Evolutionary conservation across 2,888 invertebrate genomes (phyloP).

Genomic region (Notodonta ziczac): DNA sequence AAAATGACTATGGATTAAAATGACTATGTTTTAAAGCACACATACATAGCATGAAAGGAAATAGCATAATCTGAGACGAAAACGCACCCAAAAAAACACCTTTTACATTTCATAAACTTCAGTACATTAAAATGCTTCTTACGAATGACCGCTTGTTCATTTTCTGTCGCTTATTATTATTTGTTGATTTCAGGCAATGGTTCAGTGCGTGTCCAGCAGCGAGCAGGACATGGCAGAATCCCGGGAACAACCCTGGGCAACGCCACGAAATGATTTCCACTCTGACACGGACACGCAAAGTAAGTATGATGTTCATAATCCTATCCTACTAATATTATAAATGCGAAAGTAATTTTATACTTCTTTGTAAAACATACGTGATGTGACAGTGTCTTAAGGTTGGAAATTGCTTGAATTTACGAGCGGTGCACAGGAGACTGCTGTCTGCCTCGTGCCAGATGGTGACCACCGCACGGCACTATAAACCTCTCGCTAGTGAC

Average conservation of each 20-base stretch:
- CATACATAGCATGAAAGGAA: too few species aligned
- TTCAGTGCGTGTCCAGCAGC: constrained; percentile 94
- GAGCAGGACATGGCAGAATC: constrained; percentile 88
- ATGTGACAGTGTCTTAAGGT: constrained; percentile 36
- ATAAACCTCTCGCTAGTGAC: constrained; percentile 25
- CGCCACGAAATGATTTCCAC: constrained; percentile 56
- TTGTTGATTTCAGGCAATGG: constrained; percentile 87
- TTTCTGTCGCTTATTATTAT: background rate
- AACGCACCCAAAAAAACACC: too few species aligned
- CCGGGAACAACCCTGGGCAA: constrained; percentile 66
- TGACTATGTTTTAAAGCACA: too few species aligned
- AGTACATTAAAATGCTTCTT: too few species aligned
- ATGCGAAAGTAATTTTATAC: too few species aligned
- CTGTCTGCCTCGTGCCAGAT: constrained; percentile 40
- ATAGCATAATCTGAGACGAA: too few species aligned
- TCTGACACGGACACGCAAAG: constrained; percentile 68
- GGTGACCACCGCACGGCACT: constrained; percentile 43
- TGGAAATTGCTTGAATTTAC: constrained; percentile 61
- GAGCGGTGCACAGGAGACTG: constrained; percentile 52
- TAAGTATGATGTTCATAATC: constrained; percentile 34
- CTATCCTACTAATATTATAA: too few species aligned
- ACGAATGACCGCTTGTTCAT: too few species aligned
- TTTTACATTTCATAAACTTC: too few species aligned
- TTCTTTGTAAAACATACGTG: constrained; percentile 8
- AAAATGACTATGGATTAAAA: too few species aligned